phyloP scores from a whole-genome alignment of 1,140 invertebrate genomes.

The Leptopilina clavipes region DNA sequence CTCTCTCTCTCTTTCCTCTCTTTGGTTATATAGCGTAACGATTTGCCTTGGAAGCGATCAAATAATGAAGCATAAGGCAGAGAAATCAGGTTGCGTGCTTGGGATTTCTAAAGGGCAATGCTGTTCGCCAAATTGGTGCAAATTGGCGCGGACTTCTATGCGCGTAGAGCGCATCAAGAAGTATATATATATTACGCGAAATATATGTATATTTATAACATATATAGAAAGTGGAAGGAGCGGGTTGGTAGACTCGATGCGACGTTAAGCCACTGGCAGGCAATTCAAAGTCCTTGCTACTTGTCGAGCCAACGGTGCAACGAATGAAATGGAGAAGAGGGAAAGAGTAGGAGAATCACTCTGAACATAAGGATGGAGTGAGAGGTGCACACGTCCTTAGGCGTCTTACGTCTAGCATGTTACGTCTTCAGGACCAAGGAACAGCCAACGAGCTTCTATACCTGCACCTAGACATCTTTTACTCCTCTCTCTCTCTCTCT shows the following conservation, averaged over 20 bases:
- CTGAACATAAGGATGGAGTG: constrained; percentile 36
- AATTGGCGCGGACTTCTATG: constrained; percentile 68
- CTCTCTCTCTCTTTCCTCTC: no score
- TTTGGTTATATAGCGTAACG: constrained; percentile 30
- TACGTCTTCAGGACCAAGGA: constrained; percentile 66
- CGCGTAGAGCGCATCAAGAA: constrained; percentile 52
- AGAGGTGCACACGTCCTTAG: constrained; percentile 59
- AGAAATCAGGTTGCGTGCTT: constrained; percentile 53
- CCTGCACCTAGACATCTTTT: constrained; percentile 66
- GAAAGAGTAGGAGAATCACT: constrained; percentile 12
- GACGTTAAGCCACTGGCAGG: constrained; percentile 72
- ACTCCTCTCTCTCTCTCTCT: constrained; percentile 58
- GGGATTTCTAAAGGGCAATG: constrained; percentile 70
- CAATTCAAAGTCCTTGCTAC: constrained; percentile 71
- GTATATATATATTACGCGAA: no score
- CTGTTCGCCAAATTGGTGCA: constrained; percentile 71
- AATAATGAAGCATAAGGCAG: constrained; percentile 58
- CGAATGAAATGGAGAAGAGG: constrained; percentile 51
- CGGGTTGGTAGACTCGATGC: constrained; percentile 58
- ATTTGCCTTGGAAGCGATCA: constrained; percentile 43
- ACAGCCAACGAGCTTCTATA: constrained; percentile 64
- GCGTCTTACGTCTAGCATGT: constrained; percentile 70
- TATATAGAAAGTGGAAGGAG: constrained; percentile 42
- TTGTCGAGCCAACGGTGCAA: constrained; percentile 62
- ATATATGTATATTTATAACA: neutral